phyloP scores from a whole-genome alignment of 2,888 invertebrate species.

The Cryptus armator region DNA sequence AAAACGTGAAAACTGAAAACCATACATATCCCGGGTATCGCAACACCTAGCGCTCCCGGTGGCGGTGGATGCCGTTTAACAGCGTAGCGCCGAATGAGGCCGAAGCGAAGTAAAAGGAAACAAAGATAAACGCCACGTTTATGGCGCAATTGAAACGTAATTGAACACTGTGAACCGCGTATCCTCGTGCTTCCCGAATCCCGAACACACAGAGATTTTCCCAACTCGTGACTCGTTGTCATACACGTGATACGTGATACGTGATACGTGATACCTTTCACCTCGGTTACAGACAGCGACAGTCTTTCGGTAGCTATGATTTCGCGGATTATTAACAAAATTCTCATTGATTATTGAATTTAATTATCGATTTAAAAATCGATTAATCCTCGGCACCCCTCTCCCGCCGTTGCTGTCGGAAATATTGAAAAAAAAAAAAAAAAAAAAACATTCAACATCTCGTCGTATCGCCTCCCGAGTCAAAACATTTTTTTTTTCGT shows the following conservation, averaged over 20 bases:
- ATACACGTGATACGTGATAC: slow-evolving; percentile 53
- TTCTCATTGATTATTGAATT: slow-evolving; percentile 33
- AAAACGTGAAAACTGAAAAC: slow-evolving; percentile 31
- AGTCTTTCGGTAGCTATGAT: slow-evolving; percentile 45
- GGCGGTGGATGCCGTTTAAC: slow-evolving; percentile 73
- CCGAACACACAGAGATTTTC: slow-evolving; percentile 36
- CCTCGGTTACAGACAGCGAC: slow-evolving; percentile 43
- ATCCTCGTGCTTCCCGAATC: slow-evolving; percentile 53
- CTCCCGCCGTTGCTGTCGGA: slow-evolving; percentile 41
- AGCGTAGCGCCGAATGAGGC: slow-evolving; percentile 43
- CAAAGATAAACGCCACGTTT: background rate
- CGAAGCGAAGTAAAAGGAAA: background rate
- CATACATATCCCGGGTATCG: slow-evolving; percentile 72
- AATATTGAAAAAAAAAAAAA: background rate
- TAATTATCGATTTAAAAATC: slow-evolving; percentile 3
- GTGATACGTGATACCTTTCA: slow-evolving; percentile 61
- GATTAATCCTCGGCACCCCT: background rate
- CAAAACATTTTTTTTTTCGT: slow-evolving; percentile 52
- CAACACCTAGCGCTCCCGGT: slow-evolving; percentile 72
- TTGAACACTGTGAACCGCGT: slow-evolving; percentile 39
- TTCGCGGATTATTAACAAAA: slow-evolving; percentile 28
- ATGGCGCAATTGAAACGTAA: slow-evolving; percentile 36
- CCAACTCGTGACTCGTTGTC: slow-evolving; percentile 46
- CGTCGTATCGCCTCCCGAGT: slow-evolving; percentile 35
- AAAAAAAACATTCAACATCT: background rate